A percentile compares a stretch with the other conserved stretches of the same genome.
These are phyloP conservation scores for Apostichopus leukothele DNA, from an alignment of 53 echinoderm and acorn worm genomes.

Conservation along the genomic window DNA sequence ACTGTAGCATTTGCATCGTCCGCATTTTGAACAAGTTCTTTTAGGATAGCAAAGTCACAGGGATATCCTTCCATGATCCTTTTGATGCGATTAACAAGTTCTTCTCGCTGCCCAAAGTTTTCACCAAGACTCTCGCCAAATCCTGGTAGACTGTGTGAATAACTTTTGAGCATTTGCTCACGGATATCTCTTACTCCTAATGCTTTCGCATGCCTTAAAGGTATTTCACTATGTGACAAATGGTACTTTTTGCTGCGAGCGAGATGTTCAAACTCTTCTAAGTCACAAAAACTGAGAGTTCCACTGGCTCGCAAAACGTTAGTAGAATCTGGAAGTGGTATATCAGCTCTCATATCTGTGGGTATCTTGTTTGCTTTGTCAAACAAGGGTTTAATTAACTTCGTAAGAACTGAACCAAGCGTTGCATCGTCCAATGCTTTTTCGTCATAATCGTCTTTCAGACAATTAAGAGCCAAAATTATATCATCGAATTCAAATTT, in stretches of 20 bases:
- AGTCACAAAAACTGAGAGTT: conserved; percentile 36
- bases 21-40: conserved; percentile 95
- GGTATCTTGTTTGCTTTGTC: not conserved
- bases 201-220: conserved; percentile 33
- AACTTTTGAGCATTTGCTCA: conserved; percentile 19
- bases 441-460: not conserved
- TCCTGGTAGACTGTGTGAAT: conserved; percentile 16
- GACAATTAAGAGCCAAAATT: not conserved
- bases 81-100: conserved; percentile 71
- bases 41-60: conserved; percentile 66
- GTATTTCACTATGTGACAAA: conserved; percentile 33
- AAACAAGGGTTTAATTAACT: conserved; percentile 16
- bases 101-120: conserved; percentile 69
- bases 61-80: conserved; percentile 75
- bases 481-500: not conserved
- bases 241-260: not conserved
- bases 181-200: conserved; percentile 60
- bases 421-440: not conserved
- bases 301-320: not conserved
- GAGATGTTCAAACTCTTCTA: conserved; percentile 16
- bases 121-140: conserved; percentile 4
- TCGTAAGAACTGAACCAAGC: not conserved
- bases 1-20: conserved; percentile 85
- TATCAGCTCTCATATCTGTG: not conserved
- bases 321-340: conserved; percentile 9